Evolutionary conservation across 2,113 vertebrate species (phyloP).

Genomic region (Tupaia tana): DNA sequence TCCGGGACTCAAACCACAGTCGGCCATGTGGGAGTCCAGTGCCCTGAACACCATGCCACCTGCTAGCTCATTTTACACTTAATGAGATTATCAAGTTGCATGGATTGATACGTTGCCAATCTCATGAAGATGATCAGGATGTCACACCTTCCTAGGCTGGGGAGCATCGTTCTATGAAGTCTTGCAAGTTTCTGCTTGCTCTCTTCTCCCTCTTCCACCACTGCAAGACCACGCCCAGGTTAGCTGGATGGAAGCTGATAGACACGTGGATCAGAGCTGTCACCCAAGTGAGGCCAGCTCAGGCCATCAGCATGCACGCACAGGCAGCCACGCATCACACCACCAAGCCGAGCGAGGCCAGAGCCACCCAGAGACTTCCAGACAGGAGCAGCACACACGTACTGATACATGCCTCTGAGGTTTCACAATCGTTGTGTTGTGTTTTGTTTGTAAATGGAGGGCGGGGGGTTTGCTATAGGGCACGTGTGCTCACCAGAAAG

Average conservation of each 20-base stretch:
- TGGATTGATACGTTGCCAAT: too few species aligned
- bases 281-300: neutral
- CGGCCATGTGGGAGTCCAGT: too few species aligned
- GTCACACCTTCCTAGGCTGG: too few species aligned
- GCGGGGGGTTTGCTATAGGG: too few species aligned
- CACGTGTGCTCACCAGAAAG: too few species aligned
- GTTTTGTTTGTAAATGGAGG: too few species aligned
- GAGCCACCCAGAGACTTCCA: neutral
- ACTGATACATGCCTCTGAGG: neutral
- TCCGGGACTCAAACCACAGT: too few species aligned
- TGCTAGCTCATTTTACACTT: too few species aligned
- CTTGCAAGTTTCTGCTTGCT: neutral
- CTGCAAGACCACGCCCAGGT: neutral
- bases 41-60: too few species aligned
- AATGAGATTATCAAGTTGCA: too few species aligned
- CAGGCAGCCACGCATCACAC: too few species aligned
- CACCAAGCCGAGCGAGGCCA: neutral
- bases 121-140: too few species aligned
- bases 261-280: neutral
- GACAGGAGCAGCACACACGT: neutral
- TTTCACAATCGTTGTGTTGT: neutral
- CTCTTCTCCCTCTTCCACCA: neutral
- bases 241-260: neutral
- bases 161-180: neutral
- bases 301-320: neutral